Evolutionary conservation across 2,113 vertebrate species (phyloP).

Genomic region (Nymphicus hollandicus): DNA sequence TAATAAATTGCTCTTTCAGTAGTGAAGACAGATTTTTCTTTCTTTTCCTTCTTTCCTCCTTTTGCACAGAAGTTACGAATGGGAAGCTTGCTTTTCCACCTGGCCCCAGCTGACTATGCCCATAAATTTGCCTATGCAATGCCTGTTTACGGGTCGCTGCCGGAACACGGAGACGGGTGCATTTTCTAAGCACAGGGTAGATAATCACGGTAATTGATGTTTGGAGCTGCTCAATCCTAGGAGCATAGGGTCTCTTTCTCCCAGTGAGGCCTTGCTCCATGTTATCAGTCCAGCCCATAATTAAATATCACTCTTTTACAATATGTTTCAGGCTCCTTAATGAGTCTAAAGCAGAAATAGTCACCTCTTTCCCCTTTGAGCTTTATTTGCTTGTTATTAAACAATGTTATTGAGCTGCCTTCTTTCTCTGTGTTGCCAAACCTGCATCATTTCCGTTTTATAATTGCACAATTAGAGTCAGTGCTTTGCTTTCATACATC

Average conservation of each 20-base stretch:
- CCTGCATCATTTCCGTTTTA: constrained; percentile 91
- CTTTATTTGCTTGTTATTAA: constrained; percentile 87
- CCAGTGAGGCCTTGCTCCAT: constrained; percentile 79
- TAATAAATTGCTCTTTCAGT: constrained; percentile 96
- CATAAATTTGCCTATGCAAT: constrained; percentile 79
- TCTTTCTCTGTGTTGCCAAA: constrained; percentile 83
- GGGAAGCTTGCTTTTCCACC: constrained; percentile 73
- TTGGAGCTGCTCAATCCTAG: constrained; percentile 77
- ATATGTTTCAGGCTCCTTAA: constrained; percentile 84
- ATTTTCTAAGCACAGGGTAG: constrained; percentile 77
- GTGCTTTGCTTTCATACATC: constrained; percentile 93
- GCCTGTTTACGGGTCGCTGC: constrained; percentile 81
- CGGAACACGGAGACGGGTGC: constrained; percentile 74
- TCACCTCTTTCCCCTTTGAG: constrained; percentile 82
- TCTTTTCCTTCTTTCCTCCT: constrained; percentile 69
- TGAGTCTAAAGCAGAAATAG: constrained; percentile 84
- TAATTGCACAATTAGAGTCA: constrained; percentile 99
- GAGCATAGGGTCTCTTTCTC: constrained; percentile 81
- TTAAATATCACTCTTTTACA: constrained; percentile 87
- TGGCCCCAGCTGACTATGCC: constrained; percentile 74
- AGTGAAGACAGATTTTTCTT: constrained; percentile 88
- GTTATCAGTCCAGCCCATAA: constrained; percentile 84
- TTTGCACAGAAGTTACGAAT: constrained; percentile 69
- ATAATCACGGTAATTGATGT: constrained; percentile 87
- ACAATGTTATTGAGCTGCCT: constrained; percentile 85